Conservation (phyloP, 30 jellyfish, hydroid and myxozoan species). For the Hydra vulgaris region DNA sequence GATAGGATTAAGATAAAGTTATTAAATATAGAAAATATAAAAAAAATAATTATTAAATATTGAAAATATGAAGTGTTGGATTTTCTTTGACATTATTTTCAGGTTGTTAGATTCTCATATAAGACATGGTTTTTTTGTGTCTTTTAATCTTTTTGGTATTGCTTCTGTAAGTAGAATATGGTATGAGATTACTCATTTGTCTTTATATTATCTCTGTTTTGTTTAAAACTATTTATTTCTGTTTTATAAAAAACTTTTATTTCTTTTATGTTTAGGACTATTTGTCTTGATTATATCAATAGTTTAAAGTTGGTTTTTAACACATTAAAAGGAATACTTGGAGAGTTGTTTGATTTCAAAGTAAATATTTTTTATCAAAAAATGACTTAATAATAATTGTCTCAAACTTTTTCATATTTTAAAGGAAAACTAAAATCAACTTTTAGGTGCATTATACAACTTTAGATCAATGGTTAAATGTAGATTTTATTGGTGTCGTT, state of each 20-base stretch:
- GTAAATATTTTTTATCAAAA: no score
- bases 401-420: neutral
- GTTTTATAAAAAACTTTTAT: no score
- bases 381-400: no score
- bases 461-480: neutral
- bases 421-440: neutral
- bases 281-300: neutral
- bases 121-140: conserved; percentile 16
- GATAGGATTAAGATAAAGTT: no score
- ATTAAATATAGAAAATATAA: no score
- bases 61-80: no score
- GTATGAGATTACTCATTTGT: neutral
- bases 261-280: neutral
- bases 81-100: neutral
- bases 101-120: conserved; percentile 18
- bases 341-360: neutral
- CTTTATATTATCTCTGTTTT: neutral
- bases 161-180: conserved; percentile 16
- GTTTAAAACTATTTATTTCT: no score
- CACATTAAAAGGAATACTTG: neutral
- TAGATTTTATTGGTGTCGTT: neutral
- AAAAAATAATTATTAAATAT: no score
- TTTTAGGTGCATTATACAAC: neutral
- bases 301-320: neutral
- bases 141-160: conserved; percentile 15